Evolutionary conservation across 2,888 invertebrate species (phyloP).

Genomic region (Amblyteles armatorius): DNA sequence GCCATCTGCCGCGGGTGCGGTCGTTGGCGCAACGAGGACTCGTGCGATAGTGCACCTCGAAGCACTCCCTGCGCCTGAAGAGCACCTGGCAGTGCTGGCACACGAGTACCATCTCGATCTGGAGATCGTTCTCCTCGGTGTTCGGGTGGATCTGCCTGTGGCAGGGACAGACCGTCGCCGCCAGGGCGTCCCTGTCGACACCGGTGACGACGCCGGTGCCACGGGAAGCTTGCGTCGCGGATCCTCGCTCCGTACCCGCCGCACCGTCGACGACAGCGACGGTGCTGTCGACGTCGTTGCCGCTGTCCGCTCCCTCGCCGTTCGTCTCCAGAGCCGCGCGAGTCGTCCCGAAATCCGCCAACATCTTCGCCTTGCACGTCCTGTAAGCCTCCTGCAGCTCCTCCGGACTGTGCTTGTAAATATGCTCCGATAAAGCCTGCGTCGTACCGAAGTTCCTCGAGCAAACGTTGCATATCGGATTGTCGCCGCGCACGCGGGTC

Average conservation of each 20-base stretch:
- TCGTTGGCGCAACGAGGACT: slow-evolving; percentile 68
- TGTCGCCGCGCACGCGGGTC: slow-evolving; percentile 10
- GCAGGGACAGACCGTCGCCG: slow-evolving; percentile 75
- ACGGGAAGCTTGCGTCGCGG: neutral
- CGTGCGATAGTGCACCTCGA: slow-evolving; percentile 77
- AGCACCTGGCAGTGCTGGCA: slow-evolving; percentile 77
- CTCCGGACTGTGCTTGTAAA: slow-evolving; percentile 75
- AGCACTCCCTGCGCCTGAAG: slow-evolving; percentile 78
- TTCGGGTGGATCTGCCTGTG: slow-evolving; percentile 70
- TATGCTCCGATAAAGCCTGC: slow-evolving; percentile 74
- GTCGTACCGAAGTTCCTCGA: slow-evolving; percentile 69
- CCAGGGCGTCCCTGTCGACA: neutral
- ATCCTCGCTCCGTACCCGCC: too few species aligned
- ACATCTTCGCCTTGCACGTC: slow-evolving; percentile 55
- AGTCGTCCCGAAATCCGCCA: slow-evolving; percentile 45
- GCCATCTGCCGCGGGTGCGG: slow-evolving; percentile 69
- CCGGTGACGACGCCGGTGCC: neutral
- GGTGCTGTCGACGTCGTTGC: neutral
- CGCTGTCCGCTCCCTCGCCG: slow-evolving; percentile 15
- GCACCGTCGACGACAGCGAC: neutral
- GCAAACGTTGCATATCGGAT: slow-evolving; percentile 75
- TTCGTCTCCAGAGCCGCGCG: slow-evolving; percentile 14
- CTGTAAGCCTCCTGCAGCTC: slow-evolving; percentile 76
- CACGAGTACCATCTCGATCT: slow-evolving; percentile 79
- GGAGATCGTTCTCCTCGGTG: slow-evolving; percentile 69